A percentile compares a stretch with the other conserved stretches of the same genome.
Evolutionary conservation across 2,888 invertebrate genomes (phyloP).

Genomic region (Apodemia duryi): DNA sequence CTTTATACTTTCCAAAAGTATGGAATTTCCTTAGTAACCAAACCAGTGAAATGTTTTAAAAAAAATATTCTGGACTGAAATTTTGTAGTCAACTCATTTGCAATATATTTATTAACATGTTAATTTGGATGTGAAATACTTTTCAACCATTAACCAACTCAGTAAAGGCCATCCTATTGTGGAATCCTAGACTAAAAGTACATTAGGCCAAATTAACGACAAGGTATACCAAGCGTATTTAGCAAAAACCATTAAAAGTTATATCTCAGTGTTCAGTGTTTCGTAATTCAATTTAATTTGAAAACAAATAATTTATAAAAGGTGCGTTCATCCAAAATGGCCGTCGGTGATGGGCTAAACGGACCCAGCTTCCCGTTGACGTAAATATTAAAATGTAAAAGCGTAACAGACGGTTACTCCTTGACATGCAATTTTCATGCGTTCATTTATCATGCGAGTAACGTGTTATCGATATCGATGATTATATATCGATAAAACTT

Average conservation of each 20-base stretch:
- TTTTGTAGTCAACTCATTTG: too few species aligned
- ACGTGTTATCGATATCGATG: slow-evolving; percentile 42
- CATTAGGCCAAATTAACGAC: too few species aligned
- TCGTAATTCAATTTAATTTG: slow-evolving; percentile 21
- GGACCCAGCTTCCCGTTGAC: slow-evolving; percentile 50
- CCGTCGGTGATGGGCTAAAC: slow-evolving; percentile 57
- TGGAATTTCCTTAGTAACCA: too few species aligned
- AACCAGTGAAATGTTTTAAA: too few species aligned
- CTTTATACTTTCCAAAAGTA: too few species aligned
- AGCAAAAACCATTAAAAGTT: background rate
- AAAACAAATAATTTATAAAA: slow-evolving; percentile 32
- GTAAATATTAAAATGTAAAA: slow-evolving; percentile 69
- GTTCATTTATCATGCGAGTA: slow-evolving; percentile 64
- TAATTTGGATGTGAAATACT: too few species aligned
- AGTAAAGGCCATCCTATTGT: too few species aligned
- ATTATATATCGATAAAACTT: slow-evolving; percentile 12
- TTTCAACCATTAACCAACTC: too few species aligned
- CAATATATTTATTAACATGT: too few species aligned
- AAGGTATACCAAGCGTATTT: too few species aligned
- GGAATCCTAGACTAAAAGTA: too few species aligned
- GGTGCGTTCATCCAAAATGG: slow-evolving; percentile 31
- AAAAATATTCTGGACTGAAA: too few species aligned
- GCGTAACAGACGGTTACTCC: slow-evolving; percentile 60
- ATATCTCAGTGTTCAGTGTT: background rate
- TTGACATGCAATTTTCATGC: slow-evolving; percentile 75